Conservation (phyloP, 2,113 vertebrate genomes). For the Pseudorasbora parva region DNA sequence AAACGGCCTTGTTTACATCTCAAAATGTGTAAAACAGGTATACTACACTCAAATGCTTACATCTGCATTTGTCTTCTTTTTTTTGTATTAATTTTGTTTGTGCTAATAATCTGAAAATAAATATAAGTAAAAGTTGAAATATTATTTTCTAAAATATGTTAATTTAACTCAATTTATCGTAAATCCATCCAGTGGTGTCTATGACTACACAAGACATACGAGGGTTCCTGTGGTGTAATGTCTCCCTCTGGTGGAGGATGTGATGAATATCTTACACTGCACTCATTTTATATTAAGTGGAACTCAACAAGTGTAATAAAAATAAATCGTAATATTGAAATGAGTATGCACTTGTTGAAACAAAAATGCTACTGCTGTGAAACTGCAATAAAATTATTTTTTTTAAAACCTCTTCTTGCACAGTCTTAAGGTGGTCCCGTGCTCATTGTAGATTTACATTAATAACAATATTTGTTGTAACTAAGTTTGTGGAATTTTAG, state of each 20-base stretch:
- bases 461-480: neutral
- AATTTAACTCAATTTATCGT: neutral
- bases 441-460: neutral
- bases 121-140: neutral
- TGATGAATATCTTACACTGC: neutral
- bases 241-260: constrained; percentile 53
- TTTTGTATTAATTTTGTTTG: neutral
- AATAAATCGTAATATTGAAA: neutral
- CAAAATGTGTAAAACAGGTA: neutral
- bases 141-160: neutral
- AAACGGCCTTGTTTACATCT: neutral
- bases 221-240: constrained; percentile 32
- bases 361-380: neutral
- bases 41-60: neutral
- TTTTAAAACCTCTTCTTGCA: neutral
- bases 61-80: neutral
- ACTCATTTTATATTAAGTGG: neutral
- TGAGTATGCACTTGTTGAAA: neutral
- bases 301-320: neutral
- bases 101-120: neutral
- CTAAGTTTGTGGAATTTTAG: neutral
- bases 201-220: neutral
- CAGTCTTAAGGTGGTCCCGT: neutral
- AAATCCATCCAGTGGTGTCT: neutral
- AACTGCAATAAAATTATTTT: neutral